Percentiles rank a stretch among this genome's conserved stretches.
Conservation (phyloP, 2,797 vertebrate genomes). For the Lepilemur septentrionalis region DNA sequence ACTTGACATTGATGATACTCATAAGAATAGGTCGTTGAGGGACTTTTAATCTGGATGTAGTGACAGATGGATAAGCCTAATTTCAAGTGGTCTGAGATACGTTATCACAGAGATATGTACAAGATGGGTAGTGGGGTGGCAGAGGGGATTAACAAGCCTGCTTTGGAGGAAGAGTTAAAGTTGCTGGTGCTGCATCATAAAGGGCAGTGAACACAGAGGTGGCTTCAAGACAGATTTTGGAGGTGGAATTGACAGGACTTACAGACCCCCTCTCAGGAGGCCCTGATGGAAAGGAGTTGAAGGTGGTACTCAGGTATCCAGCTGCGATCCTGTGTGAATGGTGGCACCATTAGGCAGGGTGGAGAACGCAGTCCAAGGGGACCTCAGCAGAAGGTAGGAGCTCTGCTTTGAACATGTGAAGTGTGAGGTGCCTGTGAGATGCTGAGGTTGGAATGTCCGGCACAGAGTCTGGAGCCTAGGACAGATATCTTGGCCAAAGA, state of each 20-base stretch:
- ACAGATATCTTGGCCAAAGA: background rate
- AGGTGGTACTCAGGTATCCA: background rate
- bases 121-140: background rate
- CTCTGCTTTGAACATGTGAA: background rate
- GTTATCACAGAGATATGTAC: background rate
- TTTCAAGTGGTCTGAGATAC: background rate
- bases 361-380: background rate
- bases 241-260: background rate
- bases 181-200: background rate
- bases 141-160: background rate
- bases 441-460: background rate
- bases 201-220: background rate
- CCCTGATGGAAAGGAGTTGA: background rate
- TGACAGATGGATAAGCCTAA: background rate
- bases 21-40: background rate
- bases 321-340: background rate
- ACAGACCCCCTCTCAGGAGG: background rate
- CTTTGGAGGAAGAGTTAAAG: background rate
- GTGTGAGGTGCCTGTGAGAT: background rate
- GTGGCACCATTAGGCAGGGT: background rate
- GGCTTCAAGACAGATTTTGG: background rate
- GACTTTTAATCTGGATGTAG: background rate
- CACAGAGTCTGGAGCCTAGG: background rate
- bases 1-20: background rate
- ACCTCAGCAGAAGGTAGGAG: background rate